phyloP scores from a whole-genome alignment of 2,888 invertebrate genomes.

The Drosophila yooni region DNA sequence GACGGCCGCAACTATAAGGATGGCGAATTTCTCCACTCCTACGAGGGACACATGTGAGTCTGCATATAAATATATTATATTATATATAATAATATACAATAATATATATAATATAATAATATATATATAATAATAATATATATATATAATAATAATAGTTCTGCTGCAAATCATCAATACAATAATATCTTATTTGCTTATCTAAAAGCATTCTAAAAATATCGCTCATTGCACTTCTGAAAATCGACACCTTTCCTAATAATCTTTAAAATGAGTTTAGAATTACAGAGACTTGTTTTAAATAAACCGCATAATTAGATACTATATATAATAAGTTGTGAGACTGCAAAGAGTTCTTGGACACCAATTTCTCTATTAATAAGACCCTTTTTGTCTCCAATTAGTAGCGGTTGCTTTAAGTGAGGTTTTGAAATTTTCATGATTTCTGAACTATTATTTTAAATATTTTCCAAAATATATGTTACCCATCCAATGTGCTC shows the following conservation, averaged over 20 bases:
- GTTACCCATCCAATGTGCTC: too few relatives aligned
- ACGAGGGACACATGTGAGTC: conserved; percentile 87
- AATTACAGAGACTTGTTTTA: background rate
- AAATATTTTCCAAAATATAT: background rate
- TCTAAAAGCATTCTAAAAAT: too few relatives aligned
- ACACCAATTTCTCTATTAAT: background rate
- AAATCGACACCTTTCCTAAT: too few relatives aligned
- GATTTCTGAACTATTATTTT: background rate
- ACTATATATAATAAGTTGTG: background rate
- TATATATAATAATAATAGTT: background rate
- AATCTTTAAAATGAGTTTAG: background rate
- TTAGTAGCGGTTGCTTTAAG: background rate
- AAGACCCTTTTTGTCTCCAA: background rate
- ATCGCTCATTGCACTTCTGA: too few relatives aligned
- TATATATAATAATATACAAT: too few relatives aligned
- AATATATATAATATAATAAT: background rate
- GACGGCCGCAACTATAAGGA: conserved; percentile 87
- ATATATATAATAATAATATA: too few relatives aligned
- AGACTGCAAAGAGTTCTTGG: background rate
- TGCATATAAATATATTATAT: background rate
- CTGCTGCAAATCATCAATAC: background rate
- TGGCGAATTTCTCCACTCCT: conserved; percentile 86
- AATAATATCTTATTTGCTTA: background rate
- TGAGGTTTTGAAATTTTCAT: background rate
- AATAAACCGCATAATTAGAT: background rate